Evolutionary conservation across 2,888 invertebrate species (phyloP).

Genomic region (Onthophagus sagittarius): DNA sequence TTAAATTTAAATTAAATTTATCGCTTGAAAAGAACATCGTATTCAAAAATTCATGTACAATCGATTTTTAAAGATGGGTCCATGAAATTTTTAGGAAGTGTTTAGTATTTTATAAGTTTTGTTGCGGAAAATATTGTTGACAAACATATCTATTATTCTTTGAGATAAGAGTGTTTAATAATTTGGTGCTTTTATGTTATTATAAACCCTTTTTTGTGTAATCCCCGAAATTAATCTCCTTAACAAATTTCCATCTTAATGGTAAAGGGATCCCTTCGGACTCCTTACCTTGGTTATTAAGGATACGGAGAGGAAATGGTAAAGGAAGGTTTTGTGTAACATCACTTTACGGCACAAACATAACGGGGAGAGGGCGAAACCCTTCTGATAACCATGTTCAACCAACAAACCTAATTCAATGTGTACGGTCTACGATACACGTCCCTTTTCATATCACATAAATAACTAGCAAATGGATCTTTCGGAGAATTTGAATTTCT

Average conservation of each 20-base stretch:
- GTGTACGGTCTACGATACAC: background rate
- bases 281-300: background rate
- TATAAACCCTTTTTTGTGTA: too few species aligned
- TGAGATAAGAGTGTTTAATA: too few species aligned
- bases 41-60: too few species aligned
- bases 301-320: background rate
- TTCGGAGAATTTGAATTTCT: background rate
- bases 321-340: background rate
- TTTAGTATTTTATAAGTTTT: too few species aligned
- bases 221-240: too few species aligned
- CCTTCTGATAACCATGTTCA: background rate
- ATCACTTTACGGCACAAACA: background rate
- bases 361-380: background rate
- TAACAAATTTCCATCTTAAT: background rate
- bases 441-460: background rate
- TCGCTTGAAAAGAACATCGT: too few species aligned
- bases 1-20: too few species aligned
- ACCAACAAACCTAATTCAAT: background rate
- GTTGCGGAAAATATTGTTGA: too few species aligned
- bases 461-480: background rate
- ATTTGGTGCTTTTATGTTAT: too few species aligned
- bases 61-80: too few species aligned
- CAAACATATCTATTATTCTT: too few species aligned
- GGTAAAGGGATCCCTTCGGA: background rate
- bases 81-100: too few species aligned